These are phyloP conservation scores for Ostrea denselamellosa DNA, from an alignment of 1,140 invertebrate genomes.

Conservation along the genomic window DNA sequence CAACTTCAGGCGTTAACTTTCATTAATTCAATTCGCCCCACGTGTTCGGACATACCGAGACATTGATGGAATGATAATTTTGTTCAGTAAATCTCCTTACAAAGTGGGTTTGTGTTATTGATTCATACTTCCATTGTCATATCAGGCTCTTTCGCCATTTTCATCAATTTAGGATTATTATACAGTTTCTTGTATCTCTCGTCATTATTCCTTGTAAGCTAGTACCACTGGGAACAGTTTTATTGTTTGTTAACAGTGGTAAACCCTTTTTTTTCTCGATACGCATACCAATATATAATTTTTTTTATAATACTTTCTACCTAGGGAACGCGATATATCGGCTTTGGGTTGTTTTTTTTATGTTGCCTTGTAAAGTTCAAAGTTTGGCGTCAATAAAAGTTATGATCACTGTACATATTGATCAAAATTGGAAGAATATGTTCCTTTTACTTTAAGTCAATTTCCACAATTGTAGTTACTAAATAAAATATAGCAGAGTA, in stretches of 20 bases:
- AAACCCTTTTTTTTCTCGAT: background rate
- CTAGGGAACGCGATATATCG: background rate
- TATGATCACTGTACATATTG: no score
- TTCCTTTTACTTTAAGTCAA: background rate
- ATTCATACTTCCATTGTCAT: background rate
- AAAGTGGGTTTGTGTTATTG: background rate
- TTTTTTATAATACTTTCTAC: background rate
- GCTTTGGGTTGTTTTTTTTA: background rate
- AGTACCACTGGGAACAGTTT: background rate
- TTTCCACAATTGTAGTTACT: background rate
- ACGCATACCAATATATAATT: background rate
- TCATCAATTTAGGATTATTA: background rate
- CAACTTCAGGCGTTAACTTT: background rate
- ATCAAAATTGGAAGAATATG: no score
- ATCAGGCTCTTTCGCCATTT: background rate
- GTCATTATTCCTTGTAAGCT: constrained; percentile 1
- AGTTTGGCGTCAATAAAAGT: no score
- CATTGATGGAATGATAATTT: constrained; percentile 13
- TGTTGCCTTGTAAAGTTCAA: no score
- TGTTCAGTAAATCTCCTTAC: background rate
- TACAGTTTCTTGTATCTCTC: background rate
- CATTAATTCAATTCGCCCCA: constrained; percentile 11
- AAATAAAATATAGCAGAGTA: background rate
- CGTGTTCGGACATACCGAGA: background rate
- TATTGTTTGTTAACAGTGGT: background rate